Percentiles rank a stretch among this genome's conserved stretches.
Conservation (phyloP, 1,140 invertebrate species). For the Chionoecetes opilio region DNA sequence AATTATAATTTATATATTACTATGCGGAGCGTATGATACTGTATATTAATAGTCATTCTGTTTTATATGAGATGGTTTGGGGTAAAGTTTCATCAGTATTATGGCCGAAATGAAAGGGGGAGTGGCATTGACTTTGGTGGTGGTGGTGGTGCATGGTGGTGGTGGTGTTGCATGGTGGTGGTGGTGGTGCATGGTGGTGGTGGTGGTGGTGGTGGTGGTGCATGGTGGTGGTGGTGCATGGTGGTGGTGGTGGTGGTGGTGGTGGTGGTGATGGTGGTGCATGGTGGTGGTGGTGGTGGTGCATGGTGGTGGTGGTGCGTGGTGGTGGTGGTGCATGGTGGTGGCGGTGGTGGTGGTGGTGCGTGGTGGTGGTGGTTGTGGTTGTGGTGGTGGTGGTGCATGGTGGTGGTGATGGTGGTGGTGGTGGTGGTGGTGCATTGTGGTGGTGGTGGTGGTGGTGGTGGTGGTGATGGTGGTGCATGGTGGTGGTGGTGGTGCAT, state of each 20-base stretch:
- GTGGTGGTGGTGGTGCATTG: not conserved
- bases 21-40: slow-evolving; percentile 63
- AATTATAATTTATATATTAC: slow-evolving; percentile 71
- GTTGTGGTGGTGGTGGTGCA: not conserved
- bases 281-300: not conserved
- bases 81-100: slow-evolving; percentile 65
- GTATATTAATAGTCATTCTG: slow-evolving; percentile 62
- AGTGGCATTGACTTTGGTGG: not conserved
- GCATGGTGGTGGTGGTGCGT: not conserved
- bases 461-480: not conserved
- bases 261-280: not conserved
- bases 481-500: not conserved
- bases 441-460: not conserved
- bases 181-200: slow-evolving; percentile 5
- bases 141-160: slow-evolving; percentile 21
- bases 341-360: not conserved
- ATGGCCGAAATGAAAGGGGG: not conserved
- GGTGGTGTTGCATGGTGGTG: slow-evolving; percentile 8
- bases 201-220: not conserved
- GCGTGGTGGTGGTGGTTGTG: slow-evolving; percentile 23
- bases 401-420: not conserved
- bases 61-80: slow-evolving; percentile 68
- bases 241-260: no score
- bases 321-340: not conserved
- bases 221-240: not conserved